Base-by-base conservation (phyloP, 2,113 vertebrate species). In the Connochaetes taurinus region DNA sequence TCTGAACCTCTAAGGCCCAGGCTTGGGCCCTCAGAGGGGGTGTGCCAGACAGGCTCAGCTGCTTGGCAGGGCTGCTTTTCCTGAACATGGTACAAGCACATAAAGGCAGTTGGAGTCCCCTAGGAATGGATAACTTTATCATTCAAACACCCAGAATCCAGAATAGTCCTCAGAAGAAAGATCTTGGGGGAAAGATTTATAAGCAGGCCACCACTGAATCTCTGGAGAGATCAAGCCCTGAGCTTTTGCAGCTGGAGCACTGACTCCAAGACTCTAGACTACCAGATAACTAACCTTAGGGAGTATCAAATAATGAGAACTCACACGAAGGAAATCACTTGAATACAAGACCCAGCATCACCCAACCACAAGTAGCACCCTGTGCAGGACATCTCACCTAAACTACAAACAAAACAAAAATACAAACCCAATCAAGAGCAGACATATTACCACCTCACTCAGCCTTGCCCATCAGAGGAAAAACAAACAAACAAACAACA, bases 161-260 rank as follows among this genome's bases (percentile, higher is more conserved):
- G 36, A 85, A 85, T 40, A 97, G 94, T 67, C 96, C 98, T 8
- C 97, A 98, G 96, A 98, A 98, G 47, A 95, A 58, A 98, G 98
- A 76, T 80, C 36, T 91, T 31, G 93, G 10, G 57, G 98, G 97
- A 84, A 99, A 99, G 95, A 97, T 98, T 55, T 99, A 99, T 98
- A 99, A 98, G 57, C 99, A 99, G 98, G 98, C 99, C 13, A 99
- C 99, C 1, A 99, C 99, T 74, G 99, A 99, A 93, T 99, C 99
- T 84, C 98, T 99, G 87, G 99, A 99, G 99, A n/a, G 8, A n/a
- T n/a, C 62, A n/a, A 67, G 33, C 33, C 62, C 33, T 10, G 62
- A n/a, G 16, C 62, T n/a, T 67, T 21, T 40, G n/a, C n/a, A 71
- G n/a, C 23, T 5, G 5, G 19, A 71, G n/a, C n/a, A 71, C n/a